Conservation (phyloP, 2,888 invertebrate species). For the Cantharis flavilabris region DNA sequence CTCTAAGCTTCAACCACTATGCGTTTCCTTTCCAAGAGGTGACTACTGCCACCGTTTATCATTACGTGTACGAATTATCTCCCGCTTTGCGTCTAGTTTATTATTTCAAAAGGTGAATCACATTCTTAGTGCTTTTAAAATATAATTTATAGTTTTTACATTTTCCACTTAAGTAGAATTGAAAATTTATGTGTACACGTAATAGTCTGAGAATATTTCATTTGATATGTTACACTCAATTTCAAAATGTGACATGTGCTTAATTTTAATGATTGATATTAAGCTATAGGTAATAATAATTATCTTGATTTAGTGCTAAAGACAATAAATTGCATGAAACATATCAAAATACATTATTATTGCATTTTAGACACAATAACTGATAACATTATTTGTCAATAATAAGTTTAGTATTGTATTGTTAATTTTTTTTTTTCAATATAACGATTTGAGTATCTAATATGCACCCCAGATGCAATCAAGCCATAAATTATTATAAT, state of each 20-base stretch:
- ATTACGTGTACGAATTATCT: conserved; percentile 34
- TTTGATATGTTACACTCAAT: background rate
- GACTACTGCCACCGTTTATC: conserved; percentile 31
- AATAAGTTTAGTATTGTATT: background rate
- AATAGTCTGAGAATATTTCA: background rate
- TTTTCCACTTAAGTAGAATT: background rate
- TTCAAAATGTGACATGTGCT: background rate
- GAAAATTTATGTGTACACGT: background rate
- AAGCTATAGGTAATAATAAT: background rate
- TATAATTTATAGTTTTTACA: background rate
- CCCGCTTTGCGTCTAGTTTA: conserved; percentile 12
- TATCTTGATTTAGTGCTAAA: background rate
- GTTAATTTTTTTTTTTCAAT: too few species aligned
- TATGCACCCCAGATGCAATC: too few species aligned
- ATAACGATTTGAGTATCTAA: too few species aligned
- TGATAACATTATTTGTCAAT: background rate
- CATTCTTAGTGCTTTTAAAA: background rate
- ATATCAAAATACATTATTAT: background rate
- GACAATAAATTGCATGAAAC: background rate
- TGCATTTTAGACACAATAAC: background rate
- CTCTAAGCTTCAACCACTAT: conserved; percentile 34
- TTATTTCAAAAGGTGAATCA: background rate
- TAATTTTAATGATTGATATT: background rate
- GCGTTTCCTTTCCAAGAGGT: conserved; percentile 30
- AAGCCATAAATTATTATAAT: too few species aligned